A percentile compares a stretch with the other conserved stretches of the same genome.
These are phyloP conservation scores for Apoderus coryli DNA, from an alignment of 2,888 invertebrate species.

Conservation along the genomic window DNA sequence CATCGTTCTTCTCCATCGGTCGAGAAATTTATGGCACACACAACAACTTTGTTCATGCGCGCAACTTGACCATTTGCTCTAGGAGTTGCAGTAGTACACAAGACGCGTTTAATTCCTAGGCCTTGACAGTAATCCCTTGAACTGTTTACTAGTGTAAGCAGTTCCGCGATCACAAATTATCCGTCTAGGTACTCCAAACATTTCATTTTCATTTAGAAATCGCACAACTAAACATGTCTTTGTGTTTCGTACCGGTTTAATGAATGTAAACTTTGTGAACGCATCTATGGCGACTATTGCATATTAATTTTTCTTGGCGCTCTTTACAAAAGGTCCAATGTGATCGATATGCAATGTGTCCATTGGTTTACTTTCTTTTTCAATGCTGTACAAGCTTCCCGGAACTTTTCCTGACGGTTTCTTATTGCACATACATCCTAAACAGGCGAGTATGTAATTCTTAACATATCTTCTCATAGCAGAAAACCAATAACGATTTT, in stretches of 20 bases:
- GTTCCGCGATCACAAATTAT: no score
- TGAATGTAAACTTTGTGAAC: slow-evolving; percentile 25
- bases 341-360: slow-evolving; percentile 22
- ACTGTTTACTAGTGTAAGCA: no score
- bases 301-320: slow-evolving; percentile 14
- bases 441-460: slow-evolving; percentile 21
- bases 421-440: slow-evolving; percentile 13
- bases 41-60: slow-evolving; percentile 16
- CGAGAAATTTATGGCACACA: slow-evolving; percentile 14
- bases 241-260: slow-evolving; percentile 18
- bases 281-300: slow-evolving; percentile 22
- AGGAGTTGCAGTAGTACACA: slow-evolving; percentile 19
- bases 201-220: slow-evolving; percentile 13
- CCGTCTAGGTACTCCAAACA: no score
- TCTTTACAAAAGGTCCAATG: slow-evolving; percentile 9
- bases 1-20: slow-evolving; percentile 16
- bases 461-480: slow-evolving; percentile 18
- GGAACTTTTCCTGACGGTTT: slow-evolving; percentile 7
- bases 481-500: slow-evolving; percentile 19
- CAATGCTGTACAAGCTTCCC: slow-evolving; percentile 11
- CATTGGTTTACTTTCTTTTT: slow-evolving; percentile 19
- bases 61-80: slow-evolving; percentile 22
- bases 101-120: slow-evolving; percentile 16
- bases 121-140: slow-evolving; percentile 11
- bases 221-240: slow-evolving; percentile 13